These are phyloP conservation scores for Periphyllus acericola DNA, from an alignment of 2,888 invertebrate genomes.

Conservation along the genomic window DNA sequence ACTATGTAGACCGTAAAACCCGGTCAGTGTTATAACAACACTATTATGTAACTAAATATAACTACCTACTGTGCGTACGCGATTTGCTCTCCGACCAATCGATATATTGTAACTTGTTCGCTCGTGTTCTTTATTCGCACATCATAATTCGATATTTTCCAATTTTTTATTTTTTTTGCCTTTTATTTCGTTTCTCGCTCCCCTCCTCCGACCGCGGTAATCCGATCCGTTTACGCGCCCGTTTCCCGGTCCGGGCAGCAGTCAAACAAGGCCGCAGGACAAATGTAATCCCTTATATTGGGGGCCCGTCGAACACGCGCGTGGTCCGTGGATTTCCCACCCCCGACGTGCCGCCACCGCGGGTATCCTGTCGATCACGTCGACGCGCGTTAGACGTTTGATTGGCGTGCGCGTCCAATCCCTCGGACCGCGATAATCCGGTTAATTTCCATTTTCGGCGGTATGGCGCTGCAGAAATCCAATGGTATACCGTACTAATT, in stretches of 20 bases:
- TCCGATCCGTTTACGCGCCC: slow-evolving; percentile 44
- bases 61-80: background rate
- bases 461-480: background rate
- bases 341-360: background rate
- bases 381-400: slow-evolving; percentile 17
- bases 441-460: slow-evolving; percentile 50
- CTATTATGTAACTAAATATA: background rate
- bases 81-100: slow-evolving; percentile 19
- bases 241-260: slow-evolving; percentile 31
- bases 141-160: slow-evolving; percentile 55
- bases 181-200: background rate
- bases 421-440: slow-evolving; percentile 34
- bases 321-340: background rate
- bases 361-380: background rate
- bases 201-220: background rate
- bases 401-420: slow-evolving; percentile 42
- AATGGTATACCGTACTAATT: background rate
- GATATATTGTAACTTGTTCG: slow-evolving; percentile 1
- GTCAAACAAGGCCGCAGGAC: slow-evolving; percentile 56
- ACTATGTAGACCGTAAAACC: slow-evolving; percentile 2
- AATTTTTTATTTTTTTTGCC: background rate
- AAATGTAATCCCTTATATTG: slow-evolving; percentile 48
- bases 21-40: background rate
- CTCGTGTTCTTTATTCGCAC: background rate
- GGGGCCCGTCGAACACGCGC: background rate